Percentiles rank a stretch among this genome's conserved stretches.
These are phyloP conservation scores for Muntiacus reevesi DNA, from an alignment of 2,113 vertebrate species.

Conservation along the genomic window DNA sequence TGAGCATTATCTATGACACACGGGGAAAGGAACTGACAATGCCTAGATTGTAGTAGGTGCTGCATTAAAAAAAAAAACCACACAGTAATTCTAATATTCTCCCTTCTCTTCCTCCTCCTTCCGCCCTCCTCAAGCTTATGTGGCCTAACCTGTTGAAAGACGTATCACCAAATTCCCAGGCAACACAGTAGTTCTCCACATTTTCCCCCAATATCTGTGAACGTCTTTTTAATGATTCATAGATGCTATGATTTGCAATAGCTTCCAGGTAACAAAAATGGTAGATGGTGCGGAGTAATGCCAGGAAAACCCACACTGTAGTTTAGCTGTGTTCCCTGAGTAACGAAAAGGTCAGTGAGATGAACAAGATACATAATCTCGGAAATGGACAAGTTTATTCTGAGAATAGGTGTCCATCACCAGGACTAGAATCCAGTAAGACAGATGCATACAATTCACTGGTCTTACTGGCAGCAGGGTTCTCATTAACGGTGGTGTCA, in stretches of 20 bases:
- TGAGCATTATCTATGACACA: background rate
- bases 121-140: background rate
- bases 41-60: background rate
- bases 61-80: background rate
- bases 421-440: background rate
- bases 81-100: background rate
- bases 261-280: background rate
- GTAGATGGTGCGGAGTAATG: background rate
- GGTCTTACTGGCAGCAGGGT: background rate
- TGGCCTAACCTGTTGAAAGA: background rate
- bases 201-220: background rate
- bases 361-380: background rate
- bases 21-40: background rate
- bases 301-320: background rate
- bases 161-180: background rate
- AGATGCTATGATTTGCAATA: background rate
- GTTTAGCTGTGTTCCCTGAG: background rate
- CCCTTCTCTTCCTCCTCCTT: background rate
- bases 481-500: background rate
- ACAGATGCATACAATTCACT: background rate
- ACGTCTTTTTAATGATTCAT: background rate
- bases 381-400: background rate
- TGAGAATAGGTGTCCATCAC: background rate
- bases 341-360: background rate
- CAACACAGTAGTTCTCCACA: background rate